These are phyloP conservation scores for Oopsacas minuta DNA, from an alignment of 37 sponge, comb jelly and placozoan species.

Conservation along the genomic window DNA sequence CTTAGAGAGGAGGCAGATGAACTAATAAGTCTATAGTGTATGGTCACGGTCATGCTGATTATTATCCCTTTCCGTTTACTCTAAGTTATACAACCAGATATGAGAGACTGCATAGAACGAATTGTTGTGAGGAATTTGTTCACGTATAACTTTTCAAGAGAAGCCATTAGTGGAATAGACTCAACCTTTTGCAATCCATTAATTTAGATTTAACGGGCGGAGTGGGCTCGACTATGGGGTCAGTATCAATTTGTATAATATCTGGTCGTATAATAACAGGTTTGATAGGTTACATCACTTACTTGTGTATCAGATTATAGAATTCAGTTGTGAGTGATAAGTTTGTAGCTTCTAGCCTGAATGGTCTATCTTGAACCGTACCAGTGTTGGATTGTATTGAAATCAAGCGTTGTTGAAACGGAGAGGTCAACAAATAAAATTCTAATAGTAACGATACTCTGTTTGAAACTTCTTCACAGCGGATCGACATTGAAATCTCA, in stretches of 20 bases:
- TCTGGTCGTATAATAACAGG: background rate
- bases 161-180: too few relatives aligned
- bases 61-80: too few relatives aligned
- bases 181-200: too few relatives aligned
- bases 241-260: too few relatives aligned
- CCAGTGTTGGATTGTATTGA: background rate
- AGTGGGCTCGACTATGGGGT: too few relatives aligned
- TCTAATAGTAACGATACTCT: background rate
- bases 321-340: background rate
- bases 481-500: background rate
- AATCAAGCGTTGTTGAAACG: background rate
- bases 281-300: background rate
- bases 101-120: too few relatives aligned
- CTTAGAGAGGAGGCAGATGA: constrained; percentile 62
- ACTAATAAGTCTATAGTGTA: too few relatives aligned
- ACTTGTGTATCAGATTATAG: background rate
- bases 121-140: too few relatives aligned
- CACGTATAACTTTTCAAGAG: too few relatives aligned
- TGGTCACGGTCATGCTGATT: too few relatives aligned
- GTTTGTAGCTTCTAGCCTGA: background rate
- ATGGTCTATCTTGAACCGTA: background rate
- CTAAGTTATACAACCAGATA: too few relatives aligned
- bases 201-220: too few relatives aligned
- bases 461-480: background rate
- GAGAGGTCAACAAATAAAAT: background rate